These are phyloP conservation scores for Aleiodes alternator DNA, from an alignment of 2,888 invertebrate species.

Conservation along the genomic window DNA sequence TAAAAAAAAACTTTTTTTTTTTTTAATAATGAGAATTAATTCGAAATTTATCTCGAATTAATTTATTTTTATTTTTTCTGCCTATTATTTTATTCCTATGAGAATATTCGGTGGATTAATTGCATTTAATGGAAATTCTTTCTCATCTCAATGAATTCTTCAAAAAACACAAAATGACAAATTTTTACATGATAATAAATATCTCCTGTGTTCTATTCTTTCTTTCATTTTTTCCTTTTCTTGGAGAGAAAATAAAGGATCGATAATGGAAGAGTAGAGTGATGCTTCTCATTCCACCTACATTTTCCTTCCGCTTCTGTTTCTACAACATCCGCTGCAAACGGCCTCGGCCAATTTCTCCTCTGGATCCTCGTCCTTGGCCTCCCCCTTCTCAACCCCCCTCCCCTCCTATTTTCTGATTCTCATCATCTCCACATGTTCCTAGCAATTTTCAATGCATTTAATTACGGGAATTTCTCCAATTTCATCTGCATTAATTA, in stretches of 20 bases:
- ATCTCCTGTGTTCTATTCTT: background rate
- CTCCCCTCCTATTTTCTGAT: background rate
- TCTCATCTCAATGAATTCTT: background rate
- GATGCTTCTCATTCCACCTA: background rate
- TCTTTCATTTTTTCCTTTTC: background rate
- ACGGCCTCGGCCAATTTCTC: constrained; percentile 27
- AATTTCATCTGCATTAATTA: no score
- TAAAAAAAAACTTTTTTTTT: no score
- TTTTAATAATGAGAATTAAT: background rate
- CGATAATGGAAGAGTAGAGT: background rate
- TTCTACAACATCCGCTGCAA: background rate
- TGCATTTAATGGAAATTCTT: background rate
- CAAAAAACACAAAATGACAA: background rate
- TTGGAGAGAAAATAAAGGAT: constrained; percentile 3
- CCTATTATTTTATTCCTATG: background rate
- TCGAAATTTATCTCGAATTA: background rate
- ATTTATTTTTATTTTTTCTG: background rate
- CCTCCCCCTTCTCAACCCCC: constrained; percentile 18
- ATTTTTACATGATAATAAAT: background rate
- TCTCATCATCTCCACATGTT: no score
- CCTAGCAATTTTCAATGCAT: no score
- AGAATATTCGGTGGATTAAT: background rate
- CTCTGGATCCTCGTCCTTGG: constrained; percentile 27
- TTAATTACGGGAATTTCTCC: no score
- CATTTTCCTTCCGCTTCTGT: constrained; percentile 12